These are phyloP conservation scores for Porites cylindrica DNA, from an alignment of 92 coral and sea anemone species.

Conservation along the genomic window DNA sequence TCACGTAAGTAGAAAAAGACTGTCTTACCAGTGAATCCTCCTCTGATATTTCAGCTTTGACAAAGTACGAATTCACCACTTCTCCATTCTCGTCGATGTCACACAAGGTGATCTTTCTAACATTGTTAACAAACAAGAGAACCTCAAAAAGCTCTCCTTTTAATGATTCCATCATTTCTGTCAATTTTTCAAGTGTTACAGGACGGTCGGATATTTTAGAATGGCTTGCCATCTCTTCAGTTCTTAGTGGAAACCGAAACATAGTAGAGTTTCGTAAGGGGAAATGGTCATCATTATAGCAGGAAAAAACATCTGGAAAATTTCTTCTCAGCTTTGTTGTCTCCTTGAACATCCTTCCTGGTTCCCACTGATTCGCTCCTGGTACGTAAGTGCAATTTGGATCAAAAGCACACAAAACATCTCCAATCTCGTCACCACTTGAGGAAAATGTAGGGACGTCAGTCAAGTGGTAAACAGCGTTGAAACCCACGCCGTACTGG, in stretches of 20 bases:
- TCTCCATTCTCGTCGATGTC: conserved; percentile 57
- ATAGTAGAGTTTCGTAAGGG: conserved; percentile 70
- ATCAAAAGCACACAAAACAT: conserved; percentile 86
- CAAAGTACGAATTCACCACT: conserved; percentile 50
- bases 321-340: conserved; percentile 34
- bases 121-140: conserved; percentile 80
- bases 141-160: conserved; percentile 69
- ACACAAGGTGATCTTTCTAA: conserved; percentile 77
- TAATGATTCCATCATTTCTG: conserved; percentile 58
- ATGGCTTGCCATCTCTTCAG: conserved; percentile 44
- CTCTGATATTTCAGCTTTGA: conserved; percentile 48
- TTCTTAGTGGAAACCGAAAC: conserved; percentile 85
- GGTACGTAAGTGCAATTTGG: conserved; percentile 81
- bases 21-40: conserved; percentile 68
- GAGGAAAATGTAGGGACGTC: conserved; percentile 89
- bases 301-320: conserved; percentile 73
- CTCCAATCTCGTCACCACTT: conserved; percentile 80
- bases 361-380: conserved; percentile 63
- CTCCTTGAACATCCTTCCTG: conserved; percentile 69
- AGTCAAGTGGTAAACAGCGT: conserved; percentile 91
- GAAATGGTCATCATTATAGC: conserved; percentile 73
- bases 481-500: conserved; percentile 94
- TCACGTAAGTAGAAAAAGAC: conserved; percentile 54
- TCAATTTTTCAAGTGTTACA: conserved; percentile 46
- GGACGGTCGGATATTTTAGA: conserved; percentile 22